Evolutionary conservation across 2,113 vertebrate genomes (phyloP).

Genomic region (Calyptomena viridis): DNA sequence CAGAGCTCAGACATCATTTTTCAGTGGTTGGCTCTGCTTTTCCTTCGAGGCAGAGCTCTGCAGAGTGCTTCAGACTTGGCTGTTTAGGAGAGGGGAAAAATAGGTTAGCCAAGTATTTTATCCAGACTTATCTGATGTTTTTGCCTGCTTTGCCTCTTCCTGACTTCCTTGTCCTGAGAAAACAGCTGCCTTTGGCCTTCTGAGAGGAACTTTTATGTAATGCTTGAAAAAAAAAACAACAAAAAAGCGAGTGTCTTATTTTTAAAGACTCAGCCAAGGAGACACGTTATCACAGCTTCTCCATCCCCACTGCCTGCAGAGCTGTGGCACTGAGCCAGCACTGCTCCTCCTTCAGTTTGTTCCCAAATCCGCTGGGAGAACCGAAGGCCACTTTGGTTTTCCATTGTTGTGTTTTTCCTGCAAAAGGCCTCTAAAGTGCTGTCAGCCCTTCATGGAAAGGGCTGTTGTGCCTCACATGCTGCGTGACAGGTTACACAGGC

Average conservation of each 20-base stretch:
- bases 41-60: neutral
- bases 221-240: neutral
- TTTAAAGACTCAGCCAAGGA: slow-evolving; percentile 7
- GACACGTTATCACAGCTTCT: neutral
- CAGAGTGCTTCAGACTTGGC: neutral
- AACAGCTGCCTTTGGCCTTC: slow-evolving; percentile 44
- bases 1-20: neutral
- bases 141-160: slow-evolving; percentile 35
- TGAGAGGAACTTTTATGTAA: slow-evolving; percentile 15
- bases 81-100: neutral
- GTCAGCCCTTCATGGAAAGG: neutral
- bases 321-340: neutral
- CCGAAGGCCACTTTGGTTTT: neutral
- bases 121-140: slow-evolving; percentile 32
- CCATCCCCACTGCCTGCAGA: slow-evolving; percentile 6
- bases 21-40: neutral
- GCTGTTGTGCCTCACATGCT: neutral
- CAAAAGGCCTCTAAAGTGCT: neutral
- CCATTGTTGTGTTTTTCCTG: neutral
- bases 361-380: neutral
- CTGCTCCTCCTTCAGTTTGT: neutral
- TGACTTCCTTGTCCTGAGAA: slow-evolving; percentile 17
- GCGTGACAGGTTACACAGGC: neutral
- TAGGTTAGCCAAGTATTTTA: slow-evolving; percentile 46
- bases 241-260: neutral